Conservation (phyloP, 2,888 invertebrate genomes). For the Odontocerum albicorne region DNA sequence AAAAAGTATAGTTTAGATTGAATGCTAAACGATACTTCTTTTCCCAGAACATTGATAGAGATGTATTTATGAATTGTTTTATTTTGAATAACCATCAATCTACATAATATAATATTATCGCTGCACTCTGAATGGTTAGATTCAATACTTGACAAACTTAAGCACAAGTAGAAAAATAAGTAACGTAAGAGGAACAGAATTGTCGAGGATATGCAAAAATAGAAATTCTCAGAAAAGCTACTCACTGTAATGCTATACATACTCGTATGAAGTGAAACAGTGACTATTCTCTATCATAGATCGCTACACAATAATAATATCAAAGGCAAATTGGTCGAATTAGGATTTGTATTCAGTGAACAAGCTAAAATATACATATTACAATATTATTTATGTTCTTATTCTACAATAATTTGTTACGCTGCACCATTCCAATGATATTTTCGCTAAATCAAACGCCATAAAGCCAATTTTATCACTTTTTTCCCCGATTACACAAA, state of each 20-base stretch:
- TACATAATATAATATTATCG: conserved; percentile 53
- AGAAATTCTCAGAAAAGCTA: conserved; percentile 51
- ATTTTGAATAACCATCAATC: conserved; percentile 62
- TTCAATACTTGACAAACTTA: conserved; percentile 55
- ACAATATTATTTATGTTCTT: conserved; percentile 42
- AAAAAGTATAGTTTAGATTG: no score
- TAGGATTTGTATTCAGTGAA: conserved; percentile 51
- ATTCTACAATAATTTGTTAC: conserved; percentile 41
- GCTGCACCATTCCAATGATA: conserved; percentile 37
- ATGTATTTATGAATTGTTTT: conserved; percentile 38
- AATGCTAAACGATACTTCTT: no score
- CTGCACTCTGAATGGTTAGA: conserved; percentile 58
- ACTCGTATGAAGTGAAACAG: conserved; percentile 49
- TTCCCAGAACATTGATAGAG: not conserved
- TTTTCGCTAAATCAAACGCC: conserved; percentile 36
- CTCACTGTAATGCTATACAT: conserved; percentile 54
- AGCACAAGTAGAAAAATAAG: conserved; percentile 55
- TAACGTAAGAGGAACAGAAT: conserved; percentile 44
- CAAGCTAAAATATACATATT: conserved; percentile 56
- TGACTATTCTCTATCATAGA: conserved; percentile 47
- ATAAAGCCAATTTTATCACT: conserved; percentile 36
- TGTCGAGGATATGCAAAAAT: conserved; percentile 54
- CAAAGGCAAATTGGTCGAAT: conserved; percentile 61
- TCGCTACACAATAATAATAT: conserved; percentile 54
- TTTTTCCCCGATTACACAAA: conserved; percentile 30